These are phyloP conservation scores for Cirrhinus molitorella DNA, from an alignment of 2,797 vertebrate genomes.

Conservation along the genomic window DNA sequence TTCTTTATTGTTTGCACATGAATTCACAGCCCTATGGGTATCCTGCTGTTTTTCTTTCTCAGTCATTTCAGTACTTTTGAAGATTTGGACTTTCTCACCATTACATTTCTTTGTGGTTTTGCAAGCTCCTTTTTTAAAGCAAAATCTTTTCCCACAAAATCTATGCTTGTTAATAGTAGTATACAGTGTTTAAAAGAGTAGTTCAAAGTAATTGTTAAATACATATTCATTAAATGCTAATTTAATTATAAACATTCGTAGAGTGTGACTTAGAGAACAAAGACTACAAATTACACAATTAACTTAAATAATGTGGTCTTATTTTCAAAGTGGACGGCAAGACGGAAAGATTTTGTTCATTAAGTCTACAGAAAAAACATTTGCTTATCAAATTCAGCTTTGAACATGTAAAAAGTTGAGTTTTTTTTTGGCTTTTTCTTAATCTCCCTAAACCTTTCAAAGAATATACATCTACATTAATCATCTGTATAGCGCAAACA, in stretches of 20 bases:
- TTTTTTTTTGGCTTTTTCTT: not conserved
- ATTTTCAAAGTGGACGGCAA: conserved; percentile 11
- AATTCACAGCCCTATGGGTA: conserved; percentile 42
- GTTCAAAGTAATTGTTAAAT: conserved; percentile 2
- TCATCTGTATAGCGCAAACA: conserved; percentile 6
- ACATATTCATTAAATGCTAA: conserved; percentile 18
- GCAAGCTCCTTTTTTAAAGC: not conserved
- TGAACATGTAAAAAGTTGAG: not conserved
- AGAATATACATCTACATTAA: not conserved
- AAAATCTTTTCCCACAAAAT: not conserved
- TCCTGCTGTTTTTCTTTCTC: conserved; percentile 38
- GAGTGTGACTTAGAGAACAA: not conserved
- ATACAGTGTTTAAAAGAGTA: not conserved
- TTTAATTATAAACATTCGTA: conserved; percentile 20
- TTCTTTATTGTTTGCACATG: conserved; percentile 44
- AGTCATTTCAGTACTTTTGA: conserved; percentile 4
- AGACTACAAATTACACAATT: not conserved
- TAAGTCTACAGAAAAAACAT: not conserved
- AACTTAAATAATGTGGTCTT: not conserved
- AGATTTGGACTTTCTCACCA: conserved; percentile 25
- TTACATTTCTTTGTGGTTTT: conserved; percentile 6
- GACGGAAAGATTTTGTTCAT: not conserved
- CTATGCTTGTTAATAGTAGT: not conserved
- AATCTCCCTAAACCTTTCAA: not conserved
- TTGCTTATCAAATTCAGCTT: not conserved